Evolutionary conservation across 2,113 vertebrate genomes (phyloP), one percentile per base, ranked within the genome.

Genomic region (Dasyprocta punctata): DNA sequence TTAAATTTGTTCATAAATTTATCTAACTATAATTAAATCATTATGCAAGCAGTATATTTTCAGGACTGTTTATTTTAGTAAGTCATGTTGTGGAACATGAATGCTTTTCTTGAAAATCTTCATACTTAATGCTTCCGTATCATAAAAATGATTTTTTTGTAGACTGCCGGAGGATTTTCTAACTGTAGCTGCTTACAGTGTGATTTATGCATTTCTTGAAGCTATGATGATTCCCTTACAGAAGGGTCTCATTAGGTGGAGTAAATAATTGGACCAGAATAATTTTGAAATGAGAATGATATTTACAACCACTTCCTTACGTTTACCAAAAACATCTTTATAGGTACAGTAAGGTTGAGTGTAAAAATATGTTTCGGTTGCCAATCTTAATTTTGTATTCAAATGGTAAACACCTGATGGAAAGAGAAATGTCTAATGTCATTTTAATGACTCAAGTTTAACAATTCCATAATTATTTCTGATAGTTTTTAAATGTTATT

Each of bases 281-380:
- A 83, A 93, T 82, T 89, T 88, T 30, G 81, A 96, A 96, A 47
- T 87, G 44, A 83, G 4, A 83, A 96, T 82, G 19, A 89, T 71
- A 58, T 6, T 61, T 75, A 49, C 41, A 73, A 47, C 41, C 36
- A 75, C 36, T 73, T 82, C 17, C 30, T 58, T 67, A 44, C 83
- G 19, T 81, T 86, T 96, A 65, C 60, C 77, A 91, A 85, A 91
- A 96, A 86, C 95, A 93, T 77, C 38, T 83, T 96, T 71, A 52
- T 5, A 86, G 33, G 69, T 82, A 16, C 9, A 71, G 0, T 19
- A 92, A 87, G 0, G 8, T 77, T 56, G 36, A 73, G 13, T 33
- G 16, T 69, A 1, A 85, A 80, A 14, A 84, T 90, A 77, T 36
- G 49, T 58, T 90, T 52, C 58, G 52, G 6, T 36, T 8, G n/a